phyloP scores from a whole-genome alignment of 2,113 vertebrate genomes.

The Chaetorhynchus papuensis region DNA sequence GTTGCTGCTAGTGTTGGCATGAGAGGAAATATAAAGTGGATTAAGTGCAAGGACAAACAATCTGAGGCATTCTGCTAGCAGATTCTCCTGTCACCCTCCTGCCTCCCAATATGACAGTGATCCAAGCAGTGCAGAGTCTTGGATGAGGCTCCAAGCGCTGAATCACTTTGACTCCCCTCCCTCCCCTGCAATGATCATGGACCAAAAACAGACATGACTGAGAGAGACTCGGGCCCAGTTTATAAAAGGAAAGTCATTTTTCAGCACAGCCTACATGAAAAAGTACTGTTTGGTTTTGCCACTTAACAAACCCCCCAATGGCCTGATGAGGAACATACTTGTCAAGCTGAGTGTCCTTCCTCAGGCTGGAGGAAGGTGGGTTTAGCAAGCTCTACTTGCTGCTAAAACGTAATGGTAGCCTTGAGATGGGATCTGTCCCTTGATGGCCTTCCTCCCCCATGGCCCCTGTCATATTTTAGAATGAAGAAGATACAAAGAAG shows the following conservation, averaged over 20 bases:
- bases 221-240: neutral
- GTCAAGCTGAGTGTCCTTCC: neutral
- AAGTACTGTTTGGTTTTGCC: neutral
- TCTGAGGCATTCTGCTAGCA: conserved; percentile 26
- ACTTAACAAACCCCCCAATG: neutral
- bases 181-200: neutral
- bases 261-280: neutral
- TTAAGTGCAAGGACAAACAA: conserved; percentile 56
- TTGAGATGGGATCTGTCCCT: neutral
- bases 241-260: conserved; percentile 28
- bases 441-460: neutral
- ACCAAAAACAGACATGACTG: neutral
- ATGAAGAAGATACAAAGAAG: neutral
- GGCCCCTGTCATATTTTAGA: neutral
- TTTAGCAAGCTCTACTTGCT: neutral
- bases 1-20: conserved; percentile 50
- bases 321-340: neutral
- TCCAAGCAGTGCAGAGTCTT: conserved; percentile 34
- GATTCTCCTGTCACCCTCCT: conserved; percentile 16
- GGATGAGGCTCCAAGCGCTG: conserved; percentile 24
- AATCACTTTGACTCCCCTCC: conserved; percentile 26
- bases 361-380: neutral
- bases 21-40: conserved; percentile 34
- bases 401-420: neutral
- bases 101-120: conserved; percentile 5